Evolutionary conservation across 1,140 invertebrate species (phyloP), one percentile per base, ranked within the genome.

Genomic region (Lucilia cuprina): DNA sequence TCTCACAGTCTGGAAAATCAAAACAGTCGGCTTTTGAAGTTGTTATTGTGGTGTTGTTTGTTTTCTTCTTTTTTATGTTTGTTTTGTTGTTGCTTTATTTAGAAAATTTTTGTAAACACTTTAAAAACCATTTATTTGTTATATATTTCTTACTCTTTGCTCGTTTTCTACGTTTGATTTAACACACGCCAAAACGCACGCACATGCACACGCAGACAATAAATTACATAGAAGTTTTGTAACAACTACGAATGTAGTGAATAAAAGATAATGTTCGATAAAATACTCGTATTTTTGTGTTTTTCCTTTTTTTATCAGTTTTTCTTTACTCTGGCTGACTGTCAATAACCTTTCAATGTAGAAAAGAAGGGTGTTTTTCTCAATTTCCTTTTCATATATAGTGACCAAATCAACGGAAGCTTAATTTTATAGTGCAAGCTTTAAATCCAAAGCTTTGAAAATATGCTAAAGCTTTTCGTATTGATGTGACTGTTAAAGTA

Each of bases 311-410:
- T 25, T 7, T 21, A 30, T 30, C 25, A 7, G n/a, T 21, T 70
- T 70, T 70, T 25, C 19, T 70, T 21, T 21, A 19, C n/a, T 70
- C 7, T 70, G n/a, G 8, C 65, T 25, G 65, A 21, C 77, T 80
- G 77, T 80, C 77, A 80, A 80, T 80, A 80, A 80, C 77, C 77
- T 80, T 80, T 80, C 77, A 80, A 49, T 80, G 41, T 19, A 50
- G 41, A 25, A 30, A 49, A 80, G 47, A 80, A 80, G 77, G 77
- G 77, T 80, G 77, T 49, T 80, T 80, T 30, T 4, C 9, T 49
- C 25, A 12, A 55, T 55, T 55, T 55, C 13, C 50, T 55, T 55
- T 55, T 17, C 41, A 10, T 41, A 8, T 5, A 41, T 41, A 41
- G 10, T 41, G 41, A 41, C 41, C 41, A 41, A 0, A 5, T 41